A percentile compares a stretch with the other conserved stretches of the same genome.
These are phyloP conservation scores for Pycnonotus jocosus DNA, from an alignment of 2,113 vertebrate species.

Conservation along the genomic window DNA sequence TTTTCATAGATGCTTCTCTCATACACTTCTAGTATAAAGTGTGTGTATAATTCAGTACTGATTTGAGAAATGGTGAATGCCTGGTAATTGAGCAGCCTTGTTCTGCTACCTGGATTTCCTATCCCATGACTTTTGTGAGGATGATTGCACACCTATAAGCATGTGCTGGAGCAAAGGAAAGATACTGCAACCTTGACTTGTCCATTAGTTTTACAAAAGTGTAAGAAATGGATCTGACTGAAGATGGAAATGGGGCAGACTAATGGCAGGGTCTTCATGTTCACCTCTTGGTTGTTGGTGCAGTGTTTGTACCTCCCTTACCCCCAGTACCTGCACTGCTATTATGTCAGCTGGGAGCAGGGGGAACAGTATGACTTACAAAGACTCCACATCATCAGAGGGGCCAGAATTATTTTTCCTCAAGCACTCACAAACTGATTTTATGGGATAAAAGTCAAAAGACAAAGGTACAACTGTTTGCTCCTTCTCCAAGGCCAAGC, in stretches of 20 bases:
- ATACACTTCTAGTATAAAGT: not conserved
- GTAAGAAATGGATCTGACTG: not conserved
- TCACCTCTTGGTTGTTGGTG: not conserved
- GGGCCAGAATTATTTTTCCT: not conserved
- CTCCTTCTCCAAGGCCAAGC: not conserved
- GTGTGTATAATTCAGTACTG: not conserved
- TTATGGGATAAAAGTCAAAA: not conserved
- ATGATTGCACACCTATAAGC: accelerated
- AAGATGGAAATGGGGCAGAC: not conserved
- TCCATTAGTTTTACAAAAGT: not conserved
- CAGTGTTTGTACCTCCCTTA: not conserved
- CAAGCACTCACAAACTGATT: not conserved
- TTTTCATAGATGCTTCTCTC: not conserved
- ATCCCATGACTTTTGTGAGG: not conserved
- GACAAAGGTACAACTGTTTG: not conserved
- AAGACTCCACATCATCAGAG: not conserved
- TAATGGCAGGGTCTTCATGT: not conserved
- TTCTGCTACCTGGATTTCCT: not conserved
- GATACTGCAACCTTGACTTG: not conserved
- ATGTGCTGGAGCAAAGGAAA: not conserved
- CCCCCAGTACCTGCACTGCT: not conserved
- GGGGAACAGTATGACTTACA: not conserved
- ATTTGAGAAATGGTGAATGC: not conserved
- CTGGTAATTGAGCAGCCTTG: not conserved
- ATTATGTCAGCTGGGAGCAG: not conserved